Percentiles rank a stretch among this genome's conserved stretches.
Evolutionary conservation across 2,113 vertebrate species (phyloP).

Genomic region (Phodopus roborovskii): DNA sequence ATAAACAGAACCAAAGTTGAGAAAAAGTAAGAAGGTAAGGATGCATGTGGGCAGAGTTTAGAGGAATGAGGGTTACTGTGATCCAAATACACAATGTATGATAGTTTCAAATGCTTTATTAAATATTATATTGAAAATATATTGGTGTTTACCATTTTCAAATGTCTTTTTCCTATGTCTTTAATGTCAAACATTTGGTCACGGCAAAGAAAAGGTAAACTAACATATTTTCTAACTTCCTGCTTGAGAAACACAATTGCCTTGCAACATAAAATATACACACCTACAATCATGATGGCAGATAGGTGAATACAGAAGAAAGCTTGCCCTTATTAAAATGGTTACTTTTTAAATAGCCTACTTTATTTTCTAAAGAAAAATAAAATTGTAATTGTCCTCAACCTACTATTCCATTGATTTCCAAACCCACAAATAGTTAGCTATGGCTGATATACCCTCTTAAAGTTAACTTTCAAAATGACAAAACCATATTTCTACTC

Average conservation of each 20-base stretch:
- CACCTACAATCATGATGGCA: background rate
- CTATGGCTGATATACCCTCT: background rate
- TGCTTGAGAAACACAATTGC: background rate
- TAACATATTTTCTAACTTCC: background rate
- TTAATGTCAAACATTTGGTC: background rate
- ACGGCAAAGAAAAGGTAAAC: background rate
- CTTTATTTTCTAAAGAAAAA: constrained; percentile 49
- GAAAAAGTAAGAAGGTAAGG: background rate
- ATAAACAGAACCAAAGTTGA: no score
- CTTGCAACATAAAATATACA: background rate
- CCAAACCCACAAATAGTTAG: background rate
- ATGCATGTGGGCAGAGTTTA: background rate
- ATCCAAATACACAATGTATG: background rate
- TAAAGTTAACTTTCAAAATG: background rate
- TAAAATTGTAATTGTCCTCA: background rate
- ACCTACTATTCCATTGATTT: background rate
- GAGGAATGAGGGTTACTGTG: background rate
- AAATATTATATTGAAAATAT: background rate
- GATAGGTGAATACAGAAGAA: background rate
- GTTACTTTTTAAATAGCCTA: background rate
- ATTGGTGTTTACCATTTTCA: background rate
- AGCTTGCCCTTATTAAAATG: background rate
- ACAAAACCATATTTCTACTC: background rate
- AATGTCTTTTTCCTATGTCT: background rate
- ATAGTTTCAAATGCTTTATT: background rate